phyloP scores from a whole-genome alignment of 2,113 vertebrate genomes.

The Ploceus nigricollis region DNA sequence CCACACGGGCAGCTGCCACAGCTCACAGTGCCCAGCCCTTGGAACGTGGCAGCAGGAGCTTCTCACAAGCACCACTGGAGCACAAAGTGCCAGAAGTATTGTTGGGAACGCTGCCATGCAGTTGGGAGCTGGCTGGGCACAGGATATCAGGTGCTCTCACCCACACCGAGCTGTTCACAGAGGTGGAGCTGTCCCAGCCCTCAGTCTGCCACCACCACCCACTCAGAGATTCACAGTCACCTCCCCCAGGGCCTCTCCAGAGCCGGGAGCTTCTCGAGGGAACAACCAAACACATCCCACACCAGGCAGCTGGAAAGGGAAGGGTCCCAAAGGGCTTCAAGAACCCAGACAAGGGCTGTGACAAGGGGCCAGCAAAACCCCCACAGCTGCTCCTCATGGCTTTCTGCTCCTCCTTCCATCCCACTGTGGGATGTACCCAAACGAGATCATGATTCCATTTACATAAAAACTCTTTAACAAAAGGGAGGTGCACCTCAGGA shows the following conservation, averaged over 20 bases:
- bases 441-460: fast-evolving
- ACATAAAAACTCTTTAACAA: fast-evolving
- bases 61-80: fast-evolving
- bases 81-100: fast-evolving
- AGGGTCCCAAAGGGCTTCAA: not conserved
- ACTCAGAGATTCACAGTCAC: fast-evolving
- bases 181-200: not conserved
- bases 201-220: not conserved
- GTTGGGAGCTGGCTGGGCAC: fast-evolving
- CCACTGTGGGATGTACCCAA: fast-evolving
- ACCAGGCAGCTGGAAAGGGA: fast-evolving
- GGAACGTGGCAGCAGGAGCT: not conserved
- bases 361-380: too few relatives aligned
- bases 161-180: fast-evolving
- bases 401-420: not conserved
- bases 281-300: not conserved
- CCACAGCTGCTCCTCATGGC: not conserved
- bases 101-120: fast-evolving
- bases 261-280: fast-evolving
- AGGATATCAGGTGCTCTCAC: fast-evolving
- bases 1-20: fast-evolving
- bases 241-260: not conserved
- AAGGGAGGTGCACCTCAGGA: fast-evolving
- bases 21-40: fast-evolving
- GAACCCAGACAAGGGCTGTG: not conserved